Percentiles rank a stretch among this genome's conserved stretches.
Evolutionary conservation across 2,888 invertebrate species (phyloP).

Genomic region (Volucella inanis): DNA sequence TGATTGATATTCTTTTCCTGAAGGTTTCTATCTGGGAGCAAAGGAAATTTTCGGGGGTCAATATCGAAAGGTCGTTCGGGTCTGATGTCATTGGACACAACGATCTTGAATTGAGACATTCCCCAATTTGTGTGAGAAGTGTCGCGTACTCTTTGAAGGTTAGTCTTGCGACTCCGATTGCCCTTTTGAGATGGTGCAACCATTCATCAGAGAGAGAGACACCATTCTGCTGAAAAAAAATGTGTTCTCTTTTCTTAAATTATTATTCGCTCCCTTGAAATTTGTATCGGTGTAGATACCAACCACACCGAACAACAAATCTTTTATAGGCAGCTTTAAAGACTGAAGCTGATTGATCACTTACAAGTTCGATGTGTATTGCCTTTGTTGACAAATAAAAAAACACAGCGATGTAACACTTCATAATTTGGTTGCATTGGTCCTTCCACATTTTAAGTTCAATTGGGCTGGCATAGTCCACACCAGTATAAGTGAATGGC

Average conservation of each 20-base stretch:
- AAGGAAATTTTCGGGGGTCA: too few relatives aligned
- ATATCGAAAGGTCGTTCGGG: too few relatives aligned
- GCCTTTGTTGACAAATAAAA: slow-evolving; percentile 38
- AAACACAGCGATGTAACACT: slow-evolving; percentile 38
- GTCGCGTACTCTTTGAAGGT: too few relatives aligned
- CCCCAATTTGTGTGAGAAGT: too few relatives aligned
- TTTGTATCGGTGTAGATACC: slow-evolving; percentile 27
- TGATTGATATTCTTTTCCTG: too few relatives aligned
- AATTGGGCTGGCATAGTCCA: slow-evolving; percentile 28
- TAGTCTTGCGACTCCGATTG: too few relatives aligned
- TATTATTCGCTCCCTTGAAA: slow-evolving; percentile 20
- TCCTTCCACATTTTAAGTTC: slow-evolving; percentile 35
- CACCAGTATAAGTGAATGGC: slow-evolving; percentile 1
- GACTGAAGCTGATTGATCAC: slow-evolving; percentile 13
- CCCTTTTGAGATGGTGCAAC: too few relatives aligned
- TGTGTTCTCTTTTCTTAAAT: slow-evolving; percentile 6
- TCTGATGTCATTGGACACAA: too few relatives aligned
- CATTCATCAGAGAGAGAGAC: too few relatives aligned
- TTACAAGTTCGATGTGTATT: slow-evolving; percentile 30
- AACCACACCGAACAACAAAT: slow-evolving; percentile 6
- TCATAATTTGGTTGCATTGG: slow-evolving; percentile 29
- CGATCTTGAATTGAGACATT: too few relatives aligned
- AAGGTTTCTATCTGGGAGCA: too few relatives aligned
- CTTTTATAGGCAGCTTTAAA: slow-evolving; percentile 37
- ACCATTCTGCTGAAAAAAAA: not conserved